These are phyloP conservation scores for Platysteira castanea DNA, from an alignment of 2,113 vertebrate genomes.

Conservation along the genomic window DNA sequence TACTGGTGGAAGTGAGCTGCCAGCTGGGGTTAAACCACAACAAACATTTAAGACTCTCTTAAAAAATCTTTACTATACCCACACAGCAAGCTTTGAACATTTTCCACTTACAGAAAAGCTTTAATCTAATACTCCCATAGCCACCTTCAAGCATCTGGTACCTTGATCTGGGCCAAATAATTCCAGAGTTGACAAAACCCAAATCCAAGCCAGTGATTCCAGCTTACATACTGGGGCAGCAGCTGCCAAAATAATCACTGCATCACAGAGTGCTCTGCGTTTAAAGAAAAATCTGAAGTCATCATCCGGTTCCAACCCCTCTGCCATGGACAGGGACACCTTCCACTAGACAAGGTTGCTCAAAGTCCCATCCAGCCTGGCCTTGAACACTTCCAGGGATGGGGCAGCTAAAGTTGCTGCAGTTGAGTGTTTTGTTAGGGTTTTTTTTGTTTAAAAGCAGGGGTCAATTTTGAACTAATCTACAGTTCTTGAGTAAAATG, in stretches of 20 bases:
- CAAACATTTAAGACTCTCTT: not conserved
- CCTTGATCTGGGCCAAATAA: not conserved
- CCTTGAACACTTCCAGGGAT: not conserved
- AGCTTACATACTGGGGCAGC: fast-evolving
- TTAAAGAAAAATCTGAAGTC: not conserved
- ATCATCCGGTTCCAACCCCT: not conserved
- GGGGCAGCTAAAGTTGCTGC: not conserved
- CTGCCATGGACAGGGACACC: not conserved
- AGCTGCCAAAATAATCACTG: not conserved
- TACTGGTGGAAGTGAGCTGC: not conserved
- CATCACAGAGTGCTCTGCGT: not conserved
- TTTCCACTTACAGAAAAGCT: not conserved
- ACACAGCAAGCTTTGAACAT: not conserved
- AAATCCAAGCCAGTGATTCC: not conserved
- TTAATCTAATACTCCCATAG: not conserved
- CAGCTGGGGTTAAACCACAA: not conserved
- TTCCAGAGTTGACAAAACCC: not conserved
- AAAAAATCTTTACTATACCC: not conserved
- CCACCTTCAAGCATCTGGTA: not conserved
- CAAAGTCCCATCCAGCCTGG: not conserved
- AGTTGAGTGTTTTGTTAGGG: no score
- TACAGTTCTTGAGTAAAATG: not conserved
- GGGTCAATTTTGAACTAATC: not conserved
- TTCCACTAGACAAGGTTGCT: not conserved
- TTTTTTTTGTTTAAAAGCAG: not conserved